phyloP scores from a whole-genome alignment of 1,140 invertebrate species.

The Mylabris phalerata region DNA sequence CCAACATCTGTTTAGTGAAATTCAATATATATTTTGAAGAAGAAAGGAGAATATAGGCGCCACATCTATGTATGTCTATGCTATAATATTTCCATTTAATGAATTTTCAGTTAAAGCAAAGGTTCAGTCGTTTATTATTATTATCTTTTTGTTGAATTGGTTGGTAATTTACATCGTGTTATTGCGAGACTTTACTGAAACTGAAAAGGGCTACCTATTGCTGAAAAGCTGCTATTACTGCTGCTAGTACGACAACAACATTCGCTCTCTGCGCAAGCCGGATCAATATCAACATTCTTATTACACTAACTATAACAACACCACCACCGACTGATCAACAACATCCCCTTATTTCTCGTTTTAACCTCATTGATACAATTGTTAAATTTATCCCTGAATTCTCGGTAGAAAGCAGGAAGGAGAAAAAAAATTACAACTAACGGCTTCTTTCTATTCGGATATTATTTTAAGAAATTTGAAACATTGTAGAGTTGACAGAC shows the following conservation, averaged over 20 bases:
- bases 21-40: too few species aligned
- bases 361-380: too few species aligned
- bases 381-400: too few species aligned
- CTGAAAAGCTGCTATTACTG: too few species aligned
- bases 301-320: background rate
- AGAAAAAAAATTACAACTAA: too few species aligned
- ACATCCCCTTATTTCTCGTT: too few species aligned
- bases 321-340: too few species aligned
- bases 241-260: too few species aligned
- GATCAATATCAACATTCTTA: slow-evolving; percentile 25
- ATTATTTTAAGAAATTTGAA: slow-evolving; percentile 16
- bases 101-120: background rate
- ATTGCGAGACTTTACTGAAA: slow-evolving; percentile 5
- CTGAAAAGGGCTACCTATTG: slow-evolving; percentile 6
- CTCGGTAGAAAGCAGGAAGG: too few species aligned
- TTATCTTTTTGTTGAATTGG: slow-evolving; percentile 13
- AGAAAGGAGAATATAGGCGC: slow-evolving; percentile 10
- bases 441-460: background rate
- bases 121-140: too few species aligned
- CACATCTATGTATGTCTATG: slow-evolving; percentile 14
- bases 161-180: slow-evolving; percentile 23
- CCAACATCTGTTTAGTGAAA: too few species aligned
- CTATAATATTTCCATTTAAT: slow-evolving; percentile 17
- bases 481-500: slow-evolving; percentile 6
- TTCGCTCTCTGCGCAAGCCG: slow-evolving; percentile 16